Percentiles rank a stretch among this genome's conserved stretches.
Evolutionary conservation across 2,888 invertebrate genomes (phyloP).

Genomic region (Eupithecia tripunctaria): DNA sequence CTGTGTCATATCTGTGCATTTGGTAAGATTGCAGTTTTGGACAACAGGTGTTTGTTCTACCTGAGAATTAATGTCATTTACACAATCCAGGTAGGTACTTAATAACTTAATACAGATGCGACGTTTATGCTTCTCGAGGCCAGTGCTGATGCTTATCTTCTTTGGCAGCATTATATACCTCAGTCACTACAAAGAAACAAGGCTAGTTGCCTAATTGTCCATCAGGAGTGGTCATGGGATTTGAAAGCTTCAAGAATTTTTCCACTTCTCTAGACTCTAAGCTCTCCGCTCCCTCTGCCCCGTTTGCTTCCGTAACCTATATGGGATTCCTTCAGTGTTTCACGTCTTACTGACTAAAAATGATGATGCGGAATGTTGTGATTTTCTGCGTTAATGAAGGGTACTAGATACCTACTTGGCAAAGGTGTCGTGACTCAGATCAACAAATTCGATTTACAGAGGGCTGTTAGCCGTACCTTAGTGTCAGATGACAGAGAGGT

Average conservation of each 20-base stretch:
- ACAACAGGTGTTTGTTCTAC: background rate
- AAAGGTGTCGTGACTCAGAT: background rate
- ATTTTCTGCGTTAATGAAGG: background rate
- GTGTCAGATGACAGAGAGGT: no score
- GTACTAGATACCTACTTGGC: background rate
- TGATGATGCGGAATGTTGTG: background rate
- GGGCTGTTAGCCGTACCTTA: no score
- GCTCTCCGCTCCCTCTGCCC: background rate
- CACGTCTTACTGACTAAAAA: no score
- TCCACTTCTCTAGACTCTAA: background rate
- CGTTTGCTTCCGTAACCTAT: no score
- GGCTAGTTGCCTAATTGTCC: background rate
- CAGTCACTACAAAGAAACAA: background rate
- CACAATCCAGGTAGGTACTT: background rate
- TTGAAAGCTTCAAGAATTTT: background rate
- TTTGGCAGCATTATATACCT: background rate
- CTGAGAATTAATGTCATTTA: constrained; percentile 1
- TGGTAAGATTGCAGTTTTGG: background rate
- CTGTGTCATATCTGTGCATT: background rate
- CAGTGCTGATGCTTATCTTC: background rate
- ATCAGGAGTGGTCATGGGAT: background rate
- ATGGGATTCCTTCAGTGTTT: background rate
- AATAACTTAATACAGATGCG: background rate
- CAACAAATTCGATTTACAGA: no score
- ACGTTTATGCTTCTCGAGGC: background rate